Evolutionary conservation across 2,113 vertebrate species (phyloP).

Genomic region (Albula glossodonta): DNA sequence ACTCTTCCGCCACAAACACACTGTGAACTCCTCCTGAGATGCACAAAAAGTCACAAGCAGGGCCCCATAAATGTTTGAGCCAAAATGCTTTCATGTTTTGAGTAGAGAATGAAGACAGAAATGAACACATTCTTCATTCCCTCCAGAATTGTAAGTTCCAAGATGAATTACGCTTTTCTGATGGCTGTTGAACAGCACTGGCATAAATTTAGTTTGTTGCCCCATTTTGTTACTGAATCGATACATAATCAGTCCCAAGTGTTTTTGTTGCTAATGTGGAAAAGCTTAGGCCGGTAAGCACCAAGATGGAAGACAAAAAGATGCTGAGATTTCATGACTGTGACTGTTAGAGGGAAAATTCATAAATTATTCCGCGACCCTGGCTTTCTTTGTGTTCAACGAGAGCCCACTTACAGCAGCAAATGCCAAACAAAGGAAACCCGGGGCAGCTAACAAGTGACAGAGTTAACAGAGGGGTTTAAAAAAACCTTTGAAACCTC

Average conservation of each 20-base stretch:
- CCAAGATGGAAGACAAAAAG: neutral
- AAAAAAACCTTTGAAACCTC: neutral
- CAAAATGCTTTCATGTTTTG: neutral
- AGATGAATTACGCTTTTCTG: neutral
- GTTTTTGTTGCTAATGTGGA: constrained; percentile 22
- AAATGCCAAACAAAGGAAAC: neutral
- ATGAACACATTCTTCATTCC: neutral
- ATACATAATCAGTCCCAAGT: constrained; percentile 4
- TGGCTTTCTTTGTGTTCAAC: neutral
- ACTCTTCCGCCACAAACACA: constrained; percentile 1
- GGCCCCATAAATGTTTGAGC: neutral
- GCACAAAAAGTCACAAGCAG: constrained; percentile 10
- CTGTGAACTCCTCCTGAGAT: neutral
- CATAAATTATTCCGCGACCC: neutral
- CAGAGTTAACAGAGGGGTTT: neutral
- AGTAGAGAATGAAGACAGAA: neutral
- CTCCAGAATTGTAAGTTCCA: neutral
- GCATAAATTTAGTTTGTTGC: neutral
- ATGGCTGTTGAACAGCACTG: neutral
- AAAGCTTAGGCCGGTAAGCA: neutral
- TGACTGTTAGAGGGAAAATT: neutral
- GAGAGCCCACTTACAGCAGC: neutral
- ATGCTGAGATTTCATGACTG: neutral
- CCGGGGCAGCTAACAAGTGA: neutral
- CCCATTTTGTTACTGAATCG: neutral